Evolutionary conservation across 2,797 vertebrate species (phyloP).

Genomic region (Ispidina lecontei): DNA sequence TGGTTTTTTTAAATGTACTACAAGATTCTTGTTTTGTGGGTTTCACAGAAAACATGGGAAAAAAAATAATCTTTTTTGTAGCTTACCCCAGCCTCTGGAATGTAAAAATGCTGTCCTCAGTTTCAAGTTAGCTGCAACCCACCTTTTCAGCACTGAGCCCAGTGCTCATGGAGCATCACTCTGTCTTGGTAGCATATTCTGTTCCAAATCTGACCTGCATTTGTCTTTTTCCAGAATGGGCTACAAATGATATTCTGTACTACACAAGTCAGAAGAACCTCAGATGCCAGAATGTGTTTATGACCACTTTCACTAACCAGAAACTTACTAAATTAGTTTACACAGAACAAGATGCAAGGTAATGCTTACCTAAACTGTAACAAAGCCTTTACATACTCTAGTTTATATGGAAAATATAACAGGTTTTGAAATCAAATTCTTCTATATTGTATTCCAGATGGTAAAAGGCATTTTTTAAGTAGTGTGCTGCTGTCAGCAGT

Average conservation of each 20-base stretch:
- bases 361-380: constrained; percentile 36
- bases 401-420: not conserved
- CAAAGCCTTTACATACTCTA: not conserved
- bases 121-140: not conserved
- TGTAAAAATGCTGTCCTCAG: not conserved
- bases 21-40: not conserved
- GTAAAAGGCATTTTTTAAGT: constrained; percentile 4
- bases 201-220: not conserved
- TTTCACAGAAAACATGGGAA: not conserved
- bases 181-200: not conserved
- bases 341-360: constrained; percentile 89
- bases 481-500: not conserved
- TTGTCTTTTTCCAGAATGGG: constrained; percentile 88
- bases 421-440: not conserved
- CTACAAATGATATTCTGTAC: constrained; percentile 86
- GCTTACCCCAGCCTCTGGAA: not conserved
- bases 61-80: not conserved
- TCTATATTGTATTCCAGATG: not conserved
- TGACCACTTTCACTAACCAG: constrained; percentile 81
- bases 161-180: not conserved
- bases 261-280: constrained; percentile 88
- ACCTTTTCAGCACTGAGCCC: not conserved
- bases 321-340: constrained; percentile 82
- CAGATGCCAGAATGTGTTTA: constrained; percentile 84
- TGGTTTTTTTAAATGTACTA: not conserved